These are phyloP conservation scores for Nemoura dubitans DNA, from an alignment of 2,888 invertebrate genomes.

Conservation along the genomic window DNA sequence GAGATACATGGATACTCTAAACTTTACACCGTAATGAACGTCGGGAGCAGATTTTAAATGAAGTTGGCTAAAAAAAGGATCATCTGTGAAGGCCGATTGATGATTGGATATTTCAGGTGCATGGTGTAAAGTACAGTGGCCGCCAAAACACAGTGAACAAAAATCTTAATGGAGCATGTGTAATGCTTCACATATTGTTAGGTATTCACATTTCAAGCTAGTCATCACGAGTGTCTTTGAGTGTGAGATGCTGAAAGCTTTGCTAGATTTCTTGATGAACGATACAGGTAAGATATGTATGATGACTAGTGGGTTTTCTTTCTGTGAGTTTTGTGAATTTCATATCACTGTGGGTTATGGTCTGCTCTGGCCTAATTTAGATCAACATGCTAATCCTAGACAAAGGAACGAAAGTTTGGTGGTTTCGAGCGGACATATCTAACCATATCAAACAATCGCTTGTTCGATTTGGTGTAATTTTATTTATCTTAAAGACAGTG, in stretches of 20 bases:
- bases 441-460: background rate
- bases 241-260: background rate
- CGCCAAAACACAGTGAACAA: background rate
- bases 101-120: constrained; percentile 38
- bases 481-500: constrained; percentile 3
- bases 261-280: background rate
- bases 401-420: constrained; percentile 12
- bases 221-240: background rate
- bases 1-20: constrained; percentile 5
- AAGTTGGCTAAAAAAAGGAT: constrained; percentile 17
- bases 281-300: background rate
- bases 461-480: background rate
- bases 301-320: background rate
- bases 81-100: constrained; percentile 33
- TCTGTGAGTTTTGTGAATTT: background rate
- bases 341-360: background rate
- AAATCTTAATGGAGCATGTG: constrained; percentile 25
- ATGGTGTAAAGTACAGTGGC: constrained; percentile 29
- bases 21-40: background rate
- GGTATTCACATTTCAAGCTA: background rate
- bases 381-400: background rate
- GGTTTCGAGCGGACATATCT: background rate
- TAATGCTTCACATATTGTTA: background rate
- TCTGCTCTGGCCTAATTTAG: background rate
- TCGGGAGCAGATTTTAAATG: background rate